A percentile compares a stretch with the other conserved stretches of the same genome.
Conservation (phyloP, 2,888 invertebrate species). For the Chloroclystis v-ata region DNA sequence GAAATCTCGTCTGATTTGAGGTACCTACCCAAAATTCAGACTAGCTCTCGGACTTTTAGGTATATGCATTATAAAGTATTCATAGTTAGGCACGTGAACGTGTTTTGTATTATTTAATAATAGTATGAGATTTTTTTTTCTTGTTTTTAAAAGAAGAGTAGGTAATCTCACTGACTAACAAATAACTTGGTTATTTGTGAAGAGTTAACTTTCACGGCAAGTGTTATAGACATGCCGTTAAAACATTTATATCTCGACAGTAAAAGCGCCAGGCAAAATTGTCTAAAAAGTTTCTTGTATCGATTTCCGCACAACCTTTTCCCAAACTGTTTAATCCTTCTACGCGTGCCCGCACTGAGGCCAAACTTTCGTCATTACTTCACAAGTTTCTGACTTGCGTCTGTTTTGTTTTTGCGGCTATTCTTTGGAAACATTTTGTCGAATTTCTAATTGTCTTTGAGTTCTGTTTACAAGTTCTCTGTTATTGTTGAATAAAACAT, state of each 20-base stretch:
- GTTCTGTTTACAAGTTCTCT: too few relatives aligned
- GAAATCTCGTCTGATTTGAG: too few relatives aligned
- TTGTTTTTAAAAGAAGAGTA: too few relatives aligned
- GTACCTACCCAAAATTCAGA: too few relatives aligned
- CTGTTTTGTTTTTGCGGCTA: constrained; percentile 6
- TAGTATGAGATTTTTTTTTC: too few relatives aligned
- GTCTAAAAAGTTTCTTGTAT: constrained; percentile 10
- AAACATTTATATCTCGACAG: constrained; percentile 4
- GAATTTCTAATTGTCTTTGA: not conserved
- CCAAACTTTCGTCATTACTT: constrained; percentile 13
- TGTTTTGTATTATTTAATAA: too few relatives aligned
- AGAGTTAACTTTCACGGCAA: not conserved
- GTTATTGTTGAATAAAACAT: too few relatives aligned
- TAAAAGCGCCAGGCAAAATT: constrained; percentile 2
- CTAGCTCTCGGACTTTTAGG: too few relatives aligned
- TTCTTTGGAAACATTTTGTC: not conserved
- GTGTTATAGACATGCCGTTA: not conserved
- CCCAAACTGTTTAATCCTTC: constrained; percentile 20
- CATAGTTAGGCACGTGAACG: too few relatives aligned
- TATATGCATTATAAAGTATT: too few relatives aligned
- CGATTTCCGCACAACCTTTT: constrained; percentile 5
- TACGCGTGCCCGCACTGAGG: constrained; percentile 5
- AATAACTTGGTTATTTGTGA: too few relatives aligned
- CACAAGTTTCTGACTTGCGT: constrained; percentile 2
- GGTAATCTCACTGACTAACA: too few relatives aligned